phyloP scores from a whole-genome alignment of 2,797 vertebrate species.

The Mormyrops boulengeri region DNA sequence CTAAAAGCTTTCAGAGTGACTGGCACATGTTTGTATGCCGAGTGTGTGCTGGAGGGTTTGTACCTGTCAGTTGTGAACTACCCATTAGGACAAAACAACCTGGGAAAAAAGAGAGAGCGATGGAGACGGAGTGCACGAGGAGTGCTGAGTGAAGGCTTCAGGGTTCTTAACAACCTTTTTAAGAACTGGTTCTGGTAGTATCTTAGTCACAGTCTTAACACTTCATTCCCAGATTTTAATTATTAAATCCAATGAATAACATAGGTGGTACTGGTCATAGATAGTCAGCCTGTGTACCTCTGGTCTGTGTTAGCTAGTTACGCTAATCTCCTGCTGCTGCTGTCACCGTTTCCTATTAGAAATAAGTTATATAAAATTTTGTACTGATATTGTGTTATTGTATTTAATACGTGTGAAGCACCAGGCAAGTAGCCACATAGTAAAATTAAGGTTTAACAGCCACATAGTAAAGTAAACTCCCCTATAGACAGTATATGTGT shows the following conservation, averaged over 20 bases:
- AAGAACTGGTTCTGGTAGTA: neutral
- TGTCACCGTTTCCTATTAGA: neutral
- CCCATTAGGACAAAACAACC: neutral
- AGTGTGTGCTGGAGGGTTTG: neutral
- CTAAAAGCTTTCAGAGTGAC: neutral
- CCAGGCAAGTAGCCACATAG: neutral
- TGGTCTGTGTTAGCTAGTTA: neutral
- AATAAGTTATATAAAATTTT: neutral
- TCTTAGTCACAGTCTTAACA: neutral
- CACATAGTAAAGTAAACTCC: too few relatives aligned
- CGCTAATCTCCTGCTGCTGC: neutral
- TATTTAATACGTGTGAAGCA: neutral
- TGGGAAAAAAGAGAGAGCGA: neutral
- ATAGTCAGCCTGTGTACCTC: neutral
- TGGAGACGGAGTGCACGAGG: neutral
- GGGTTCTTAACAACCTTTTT: neutral
- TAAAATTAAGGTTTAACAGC: neutral
- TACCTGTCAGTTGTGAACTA: neutral
- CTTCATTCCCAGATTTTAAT: neutral
- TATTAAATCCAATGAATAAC: neutral
- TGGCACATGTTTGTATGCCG: neutral
- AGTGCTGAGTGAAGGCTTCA: neutral
- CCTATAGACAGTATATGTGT: too few relatives aligned
- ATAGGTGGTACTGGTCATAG: neutral
- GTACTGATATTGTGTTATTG: neutral